Evolutionary conservation across 2,797 vertebrate species (phyloP), one percentile per base, ranked within the genome.

Genomic region (Notoglanidium macrostoma): DNA sequence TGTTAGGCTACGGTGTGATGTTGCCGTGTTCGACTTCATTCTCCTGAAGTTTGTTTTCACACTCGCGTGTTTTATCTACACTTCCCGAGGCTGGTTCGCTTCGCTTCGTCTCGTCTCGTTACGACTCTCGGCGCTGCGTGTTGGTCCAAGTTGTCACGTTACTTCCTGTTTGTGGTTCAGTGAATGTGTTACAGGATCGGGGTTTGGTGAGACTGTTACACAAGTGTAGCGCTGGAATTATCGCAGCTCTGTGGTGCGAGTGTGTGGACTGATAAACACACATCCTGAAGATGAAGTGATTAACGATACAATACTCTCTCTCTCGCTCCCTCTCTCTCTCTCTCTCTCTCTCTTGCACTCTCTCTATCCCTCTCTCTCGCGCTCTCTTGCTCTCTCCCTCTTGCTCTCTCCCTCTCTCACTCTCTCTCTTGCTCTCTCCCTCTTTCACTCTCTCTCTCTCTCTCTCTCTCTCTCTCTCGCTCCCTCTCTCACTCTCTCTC

Each of bases 141-240:
- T 14, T 5, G 54, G 51, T 35, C 57, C 2, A 32, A 2, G 76
- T 32, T 4, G 17, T 76, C 26, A 17, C 6, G 49, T 35, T 32
- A 78, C 76, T 78, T 57, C 51, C 76, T 78, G 76, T 78, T 78
- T 23, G 51, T 5, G 29, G 49, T 21, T 73, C 46, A 44, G 72
- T 74, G 44, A 49, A 46, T 12, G n/a, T 54, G 49, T 49, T 7
- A 49, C 46, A 49, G 46, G 46, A 49, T 0, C 46, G 35, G 35
- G 35, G 35, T 35, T 35, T 35, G 35, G 35, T 35, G 35, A 35
- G 35, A 29, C 1, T 51, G 74, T 54, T 35, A 32, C 5, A 70
- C 0, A 32, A 70, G 67, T 1, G 61, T 63, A n/a, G 8, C 19
- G 59, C 23, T 63, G 61, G 10, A 6, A 61, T 61, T 11, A 12